phyloP scores from a whole-genome alignment of 2,888 invertebrate species.

The Elmis aenea region DNA sequence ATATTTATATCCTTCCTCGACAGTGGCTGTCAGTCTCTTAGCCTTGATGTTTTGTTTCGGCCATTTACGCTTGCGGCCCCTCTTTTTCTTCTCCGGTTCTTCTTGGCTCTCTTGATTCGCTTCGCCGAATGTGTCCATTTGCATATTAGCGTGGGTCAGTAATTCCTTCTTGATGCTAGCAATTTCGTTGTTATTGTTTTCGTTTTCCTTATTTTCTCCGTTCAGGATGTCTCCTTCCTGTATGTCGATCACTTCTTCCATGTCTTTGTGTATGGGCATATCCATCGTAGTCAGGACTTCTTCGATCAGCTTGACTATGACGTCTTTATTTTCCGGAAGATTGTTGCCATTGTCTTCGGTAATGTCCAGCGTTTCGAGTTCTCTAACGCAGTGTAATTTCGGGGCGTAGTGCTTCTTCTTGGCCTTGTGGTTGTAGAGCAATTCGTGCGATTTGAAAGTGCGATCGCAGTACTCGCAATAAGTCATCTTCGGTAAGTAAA shows the following conservation, averaged over 20 bases:
- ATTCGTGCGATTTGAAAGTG: constrained; percentile 49
- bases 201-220: constrained; percentile 10
- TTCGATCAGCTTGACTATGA: constrained; percentile 41
- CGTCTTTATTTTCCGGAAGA: constrained; percentile 35
- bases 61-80: constrained; percentile 42
- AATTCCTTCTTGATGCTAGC: neutral
- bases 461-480: constrained; percentile 49
- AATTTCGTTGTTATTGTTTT: neutral
- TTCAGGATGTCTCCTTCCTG: constrained; percentile 1
- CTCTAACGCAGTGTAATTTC: too few relatives aligned
- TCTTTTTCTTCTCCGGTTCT: constrained; percentile 32
- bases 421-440: constrained; percentile 55
- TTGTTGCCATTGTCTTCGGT: neutral
- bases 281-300: constrained; percentile 41
- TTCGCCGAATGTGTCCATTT: neutral
- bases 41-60: constrained; percentile 27
- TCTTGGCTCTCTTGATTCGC: constrained; percentile 12
- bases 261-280: constrained; percentile 29
- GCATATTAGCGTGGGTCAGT: neutral
- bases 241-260: neutral
- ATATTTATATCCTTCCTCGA: constrained; percentile 40
- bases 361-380: constrained; percentile 1
- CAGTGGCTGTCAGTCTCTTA: constrained; percentile 24
- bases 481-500: constrained; percentile 46
- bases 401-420: constrained; percentile 49